Conservation (phyloP, 2,888 invertebrate species). For the Rhingia rostrata region DNA sequence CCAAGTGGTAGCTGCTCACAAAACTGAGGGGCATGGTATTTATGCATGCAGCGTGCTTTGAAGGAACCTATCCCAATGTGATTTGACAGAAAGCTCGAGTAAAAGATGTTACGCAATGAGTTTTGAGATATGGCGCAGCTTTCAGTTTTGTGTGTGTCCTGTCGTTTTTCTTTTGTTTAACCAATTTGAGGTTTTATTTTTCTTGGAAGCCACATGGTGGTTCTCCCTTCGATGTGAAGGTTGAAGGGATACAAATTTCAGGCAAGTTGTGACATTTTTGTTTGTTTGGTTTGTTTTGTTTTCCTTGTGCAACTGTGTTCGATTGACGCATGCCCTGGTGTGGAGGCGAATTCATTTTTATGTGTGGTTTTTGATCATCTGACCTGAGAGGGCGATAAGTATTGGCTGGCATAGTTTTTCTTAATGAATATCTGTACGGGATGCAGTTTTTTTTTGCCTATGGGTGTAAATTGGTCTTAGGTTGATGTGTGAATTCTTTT, state of each 20-base stretch:
- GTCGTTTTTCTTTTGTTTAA: conserved; percentile 13
- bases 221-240: conserved; percentile 14
- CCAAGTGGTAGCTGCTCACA: conserved; percentile 77
- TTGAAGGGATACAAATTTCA: conserved; percentile 22
- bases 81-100: conserved; percentile 52
- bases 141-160: conserved; percentile 40
- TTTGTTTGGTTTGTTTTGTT: not conserved
- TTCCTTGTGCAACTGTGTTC: conserved; percentile 44
- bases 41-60: conserved; percentile 28
- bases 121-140: conserved; percentile 31
- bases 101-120: conserved; percentile 64
- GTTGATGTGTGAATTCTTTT: not conserved
- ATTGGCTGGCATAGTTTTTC: conserved; percentile 28
- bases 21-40: not conserved
- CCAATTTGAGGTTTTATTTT: not conserved
- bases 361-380: conserved; percentile 37
- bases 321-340: conserved; percentile 61
- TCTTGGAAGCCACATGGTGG: conserved; percentile 28
- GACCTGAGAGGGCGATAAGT: conserved; percentile 16
- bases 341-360: not conserved
- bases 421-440: conserved; percentile 19
- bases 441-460: not conserved
- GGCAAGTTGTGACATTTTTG: conserved; percentile 7
- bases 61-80: conserved; percentile 72
- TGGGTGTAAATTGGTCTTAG: not conserved